Conservation (phyloP, 2,113 vertebrate species). For the Mola mola region DNA sequence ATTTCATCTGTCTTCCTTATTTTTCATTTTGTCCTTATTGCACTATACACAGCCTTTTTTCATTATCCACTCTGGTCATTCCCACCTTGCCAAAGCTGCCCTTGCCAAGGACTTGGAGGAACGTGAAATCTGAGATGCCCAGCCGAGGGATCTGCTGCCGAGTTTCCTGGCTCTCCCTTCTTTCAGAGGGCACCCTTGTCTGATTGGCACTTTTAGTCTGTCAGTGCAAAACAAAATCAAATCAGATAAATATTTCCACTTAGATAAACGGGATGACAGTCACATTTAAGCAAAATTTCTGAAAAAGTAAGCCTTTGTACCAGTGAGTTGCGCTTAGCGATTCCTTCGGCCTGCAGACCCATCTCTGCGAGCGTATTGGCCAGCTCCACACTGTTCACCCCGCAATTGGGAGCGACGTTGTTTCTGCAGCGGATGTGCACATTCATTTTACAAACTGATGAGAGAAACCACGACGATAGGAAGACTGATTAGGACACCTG, state of each 20-base stretch:
- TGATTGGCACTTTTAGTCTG: conserved; percentile 60
- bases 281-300: too few relatives aligned
- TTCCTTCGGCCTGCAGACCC: conserved; percentile 91
- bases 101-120: conserved; percentile 94
- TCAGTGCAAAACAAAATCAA: neutral
- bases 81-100: conserved; percentile 98
- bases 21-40: too few relatives aligned
- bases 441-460: conserved; percentile 95
- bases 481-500: neutral
- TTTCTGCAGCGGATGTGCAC: conserved; percentile 95
- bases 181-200: conserved; percentile 69
- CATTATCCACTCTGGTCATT: neutral
- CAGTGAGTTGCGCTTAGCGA: conserved; percentile 79
- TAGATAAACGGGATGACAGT: too few relatives aligned
- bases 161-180: conserved; percentile 28
- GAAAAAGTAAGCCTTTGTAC: conserved; percentile 57
- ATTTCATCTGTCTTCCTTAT: neutral
- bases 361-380: conserved; percentile 94
- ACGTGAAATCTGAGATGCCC: conserved; percentile 89
- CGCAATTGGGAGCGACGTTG: conserved; percentile 94
- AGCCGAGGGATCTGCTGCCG: conserved; percentile 61
- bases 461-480: conserved; percentile 29
- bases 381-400: conserved; percentile 92
- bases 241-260: neutral
- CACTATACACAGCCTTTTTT: neutral